These are phyloP conservation scores for Lepidotrigona ventralis DNA, from an alignment of 1,140 invertebrate genomes.

Conservation along the genomic window DNA sequence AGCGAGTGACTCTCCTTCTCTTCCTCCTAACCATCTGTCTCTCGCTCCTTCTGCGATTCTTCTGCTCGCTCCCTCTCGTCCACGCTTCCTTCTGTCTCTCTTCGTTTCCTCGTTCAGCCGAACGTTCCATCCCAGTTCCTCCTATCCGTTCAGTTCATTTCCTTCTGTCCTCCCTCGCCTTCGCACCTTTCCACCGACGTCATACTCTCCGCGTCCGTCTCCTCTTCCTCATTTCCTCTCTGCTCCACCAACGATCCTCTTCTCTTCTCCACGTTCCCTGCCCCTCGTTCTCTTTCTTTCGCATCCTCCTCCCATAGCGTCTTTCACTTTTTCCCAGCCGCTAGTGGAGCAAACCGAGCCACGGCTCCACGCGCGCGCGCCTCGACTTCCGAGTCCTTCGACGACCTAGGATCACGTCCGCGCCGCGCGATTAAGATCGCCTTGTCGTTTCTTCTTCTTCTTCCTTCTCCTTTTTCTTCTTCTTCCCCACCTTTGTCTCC, in stretches of 20 bases:
- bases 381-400: constrained; percentile 59
- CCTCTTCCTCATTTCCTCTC: constrained; percentile 61
- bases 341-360: constrained; percentile 55
- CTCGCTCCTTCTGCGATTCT: constrained; percentile 33
- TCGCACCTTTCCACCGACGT: constrained; percentile 63
- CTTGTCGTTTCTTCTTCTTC: constrained; percentile 26
- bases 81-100: background rate
- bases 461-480: background rate
- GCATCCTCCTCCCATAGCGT: constrained; percentile 52
- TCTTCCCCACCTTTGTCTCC: no score
- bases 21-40: constrained; percentile 42
- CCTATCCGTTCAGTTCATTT: constrained; percentile 32
- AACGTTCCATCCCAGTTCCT: constrained; percentile 5
- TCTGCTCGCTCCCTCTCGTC: constrained; percentile 12
- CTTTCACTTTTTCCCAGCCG: constrained; percentile 64
- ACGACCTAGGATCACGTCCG: constrained; percentile 57
- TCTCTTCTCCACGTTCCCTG: background rate
- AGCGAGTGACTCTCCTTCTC: constrained; percentile 55
- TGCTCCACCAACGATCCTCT: background rate
- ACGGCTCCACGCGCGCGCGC: constrained; percentile 1
- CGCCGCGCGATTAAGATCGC: constrained; percentile 57
- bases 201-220: constrained; percentile 56
- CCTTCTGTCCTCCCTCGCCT: constrained; percentile 61
- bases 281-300: constrained; percentile 48
- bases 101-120: constrained; percentile 3